Conservation (phyloP, 1,140 invertebrate genomes). For the Pantala flavescens region DNA sequence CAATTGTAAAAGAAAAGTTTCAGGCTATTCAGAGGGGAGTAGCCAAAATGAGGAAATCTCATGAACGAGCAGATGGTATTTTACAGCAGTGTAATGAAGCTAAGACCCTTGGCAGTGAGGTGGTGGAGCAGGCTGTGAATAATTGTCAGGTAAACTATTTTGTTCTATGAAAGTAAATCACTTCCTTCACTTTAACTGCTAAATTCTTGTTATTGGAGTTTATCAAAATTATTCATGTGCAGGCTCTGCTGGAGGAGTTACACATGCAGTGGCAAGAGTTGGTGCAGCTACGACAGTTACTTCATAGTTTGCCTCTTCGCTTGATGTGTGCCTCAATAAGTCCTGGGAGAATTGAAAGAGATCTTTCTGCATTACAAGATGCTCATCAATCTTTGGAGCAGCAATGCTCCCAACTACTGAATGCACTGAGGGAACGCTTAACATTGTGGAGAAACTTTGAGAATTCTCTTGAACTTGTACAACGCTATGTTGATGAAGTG, state of each 20-base stretch:
- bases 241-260: conserved; percentile 36
- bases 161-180: no score
- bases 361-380: conserved; percentile 62
- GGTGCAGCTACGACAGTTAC: conserved; percentile 55
- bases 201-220: background rate
- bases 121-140: conserved; percentile 25
- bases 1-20: conserved; percentile 56
- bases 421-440: conserved; percentile 49
- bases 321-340: conserved; percentile 56
- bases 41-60: conserved; percentile 49
- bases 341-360: conserved; percentile 57
- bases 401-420: conserved; percentile 51
- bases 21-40: conserved; percentile 57
- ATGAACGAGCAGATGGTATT: conserved; percentile 47
- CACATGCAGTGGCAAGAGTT: conserved; percentile 61
- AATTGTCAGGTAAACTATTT: conserved; percentile 24
- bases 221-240: background rate
- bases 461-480: conserved; percentile 59
- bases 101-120: conserved; percentile 50
- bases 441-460: conserved; percentile 53
- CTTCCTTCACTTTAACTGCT: no score
- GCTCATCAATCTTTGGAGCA: conserved; percentile 56
- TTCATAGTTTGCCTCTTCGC: conserved; percentile 61
- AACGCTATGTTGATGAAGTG: conserved; percentile 65
- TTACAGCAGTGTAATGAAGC: conserved; percentile 58